Base-by-base conservation (phyloP, 92 coral and sea anemone genomes). In the Zoanthus sociatus region DNA sequence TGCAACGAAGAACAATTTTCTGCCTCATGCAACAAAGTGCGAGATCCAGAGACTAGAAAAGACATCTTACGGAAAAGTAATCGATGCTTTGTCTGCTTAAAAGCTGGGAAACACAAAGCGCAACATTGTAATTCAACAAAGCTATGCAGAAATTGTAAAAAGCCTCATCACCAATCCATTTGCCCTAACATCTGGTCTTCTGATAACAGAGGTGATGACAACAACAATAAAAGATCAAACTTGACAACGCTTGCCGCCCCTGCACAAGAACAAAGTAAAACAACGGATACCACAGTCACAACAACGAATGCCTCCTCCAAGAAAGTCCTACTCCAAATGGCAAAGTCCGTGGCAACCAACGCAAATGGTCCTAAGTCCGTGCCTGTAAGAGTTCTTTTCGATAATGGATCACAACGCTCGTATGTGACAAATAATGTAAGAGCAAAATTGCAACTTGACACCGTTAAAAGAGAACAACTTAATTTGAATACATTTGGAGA, bases 1-100 rank as follows among this genome's bases (percentile, higher is more conserved):
- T 88, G 92, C 53, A 47, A 81, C 42, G 92, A 42, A 10, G 32
- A n/a, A 44, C 93, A 86, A 76, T 86, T 70, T 21, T 86, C 88
- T 4, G 88, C 93, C 18, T 90, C 87, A 31, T 86, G 90, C 20
- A 70, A 46, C 30, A 86, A 79, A 31, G 84, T 91, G 11, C 44
- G 21, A 0, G 61, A 47, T 26, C 47, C 78, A 42, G 68, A 71
- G 30, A 67, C 83, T 3, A 81, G 84, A 53, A 83, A 78, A 77
- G 78, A 87, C 7, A 84, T 87, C 51, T 73, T 87, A 6, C 76
- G 73, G 46, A 74, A 46, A 78, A 67, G 83, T 37, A 71, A 82
- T 30, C 75, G 87, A 20, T 91, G 93, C 67, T 78, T 75, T 20
- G 71, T 68, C 33, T 91, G 93, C 68, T 58, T 91, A 1, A 55